Evolutionary conservation across 2,113 vertebrate genomes (phyloP).

Genomic region (Chaetorhynchus papuensis): DNA sequence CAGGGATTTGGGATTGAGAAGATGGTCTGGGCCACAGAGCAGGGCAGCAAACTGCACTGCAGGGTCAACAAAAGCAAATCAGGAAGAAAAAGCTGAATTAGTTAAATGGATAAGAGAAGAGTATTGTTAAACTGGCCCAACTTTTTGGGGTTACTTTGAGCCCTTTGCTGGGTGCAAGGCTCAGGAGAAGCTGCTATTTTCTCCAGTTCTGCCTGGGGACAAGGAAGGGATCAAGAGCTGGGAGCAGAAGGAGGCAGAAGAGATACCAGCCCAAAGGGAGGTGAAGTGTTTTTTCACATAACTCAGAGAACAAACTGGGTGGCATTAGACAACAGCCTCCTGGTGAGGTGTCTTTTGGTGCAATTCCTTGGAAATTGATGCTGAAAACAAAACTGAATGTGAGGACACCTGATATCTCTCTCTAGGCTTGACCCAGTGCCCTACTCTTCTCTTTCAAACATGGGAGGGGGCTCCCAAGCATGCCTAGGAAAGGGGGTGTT

Average conservation of each 20-base stretch:
- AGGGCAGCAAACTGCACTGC: background rate
- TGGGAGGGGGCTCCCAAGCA: background rate
- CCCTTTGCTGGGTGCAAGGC: background rate
- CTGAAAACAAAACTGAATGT: background rate
- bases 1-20: background rate
- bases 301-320: background rate
- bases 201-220: background rate
- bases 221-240: background rate
- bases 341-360: background rate
- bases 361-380: background rate
- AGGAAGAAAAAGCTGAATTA: background rate
- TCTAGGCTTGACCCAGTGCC: background rate
- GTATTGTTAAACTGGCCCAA: background rate
- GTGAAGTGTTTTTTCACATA: background rate
- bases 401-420: background rate
- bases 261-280: background rate
- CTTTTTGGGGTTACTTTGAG: background rate
- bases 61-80: background rate
- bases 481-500: background rate
- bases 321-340: background rate
- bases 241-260: background rate
- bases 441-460: background rate
- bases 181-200: background rate
- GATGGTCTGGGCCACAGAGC: background rate
- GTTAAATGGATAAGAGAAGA: background rate